Base-by-base conservation (phyloP, 1,140 invertebrate species). In the Andricus grossulariae region DNA sequence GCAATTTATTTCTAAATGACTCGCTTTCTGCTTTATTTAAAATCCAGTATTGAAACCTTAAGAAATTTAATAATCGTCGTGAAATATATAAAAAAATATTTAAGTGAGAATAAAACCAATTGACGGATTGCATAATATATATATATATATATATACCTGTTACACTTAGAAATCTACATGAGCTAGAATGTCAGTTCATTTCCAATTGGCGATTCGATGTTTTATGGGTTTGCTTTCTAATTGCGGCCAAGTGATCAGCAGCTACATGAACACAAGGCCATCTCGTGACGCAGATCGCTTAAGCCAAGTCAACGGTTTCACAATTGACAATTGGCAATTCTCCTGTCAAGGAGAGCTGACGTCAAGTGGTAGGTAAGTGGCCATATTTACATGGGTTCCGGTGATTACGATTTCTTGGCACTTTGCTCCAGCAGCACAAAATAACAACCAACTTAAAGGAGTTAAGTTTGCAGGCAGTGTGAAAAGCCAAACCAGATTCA, bases 241-340 rank as follows among this genome's bases (percentile, higher is more conserved):
- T 66, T 66, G 60, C 60, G 25, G 39, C 25, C 25, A 66, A 66
- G 60, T 45, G 60, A 66, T 66, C 39, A 66, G 25, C 60, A 45
- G 15, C 15, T 45, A 66, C 60, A 66, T 45, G 74, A 78, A 81
- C 75, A 79, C 84, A 85, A 85, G 83, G 84, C 82, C 84, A 76
- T 72, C 77, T 77, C 72, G 75, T 75, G 75, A 74, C 77, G 54
- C 13, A 13, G 72, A 78, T 78, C 77, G 74, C 50, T 80, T 79
- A 80, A 66, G 60, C 76, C 32, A 76, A 78, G 72, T 73, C 73
- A 74, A 71, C 74, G 76, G 77, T 83, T 83, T 81, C 80, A 78
- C 84, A 83, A 83, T 80, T 82, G 80, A 83, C 80, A 80, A 85
- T 82, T 79, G 80, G 57, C 79, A 70, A 79, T 79, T 73, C 52